Evolutionary conservation across 92 coral and sea anemone species (phyloP).

Genomic region (Montipora capitata): DNA sequence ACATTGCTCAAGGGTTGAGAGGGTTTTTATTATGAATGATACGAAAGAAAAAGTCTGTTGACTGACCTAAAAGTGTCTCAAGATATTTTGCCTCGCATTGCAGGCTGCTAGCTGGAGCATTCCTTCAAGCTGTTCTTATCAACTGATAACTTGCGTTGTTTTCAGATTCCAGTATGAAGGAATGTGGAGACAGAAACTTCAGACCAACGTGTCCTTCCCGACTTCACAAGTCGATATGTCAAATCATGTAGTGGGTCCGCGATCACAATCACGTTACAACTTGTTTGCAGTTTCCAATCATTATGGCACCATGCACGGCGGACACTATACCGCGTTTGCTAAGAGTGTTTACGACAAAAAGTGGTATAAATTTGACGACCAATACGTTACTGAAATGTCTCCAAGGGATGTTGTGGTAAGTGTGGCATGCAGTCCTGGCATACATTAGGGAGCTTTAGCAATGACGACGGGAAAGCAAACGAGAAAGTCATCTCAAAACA

Average conservation of each 20-base stretch:
- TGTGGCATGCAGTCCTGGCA: background rate
- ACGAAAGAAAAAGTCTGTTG: too few species aligned
- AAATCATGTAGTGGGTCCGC: conserved; percentile 84
- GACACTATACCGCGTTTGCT: conserved; percentile 98
- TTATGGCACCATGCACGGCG: conserved; percentile 99
- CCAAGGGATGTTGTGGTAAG: conserved; percentile 86
- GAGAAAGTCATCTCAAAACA: too few species aligned
- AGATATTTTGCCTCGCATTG: too few species aligned
- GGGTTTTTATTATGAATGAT: too few species aligned
- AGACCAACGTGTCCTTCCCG: conserved; percentile 89
- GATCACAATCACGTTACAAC: conserved; percentile 58
- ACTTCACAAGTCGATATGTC: conserved; percentile 79
- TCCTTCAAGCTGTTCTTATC: background rate
- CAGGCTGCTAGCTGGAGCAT: background rate
- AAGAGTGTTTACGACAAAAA: conserved; percentile 77
- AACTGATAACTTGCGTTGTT: background rate
- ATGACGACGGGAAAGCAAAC: too few species aligned
- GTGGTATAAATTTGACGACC: conserved; percentile 99
- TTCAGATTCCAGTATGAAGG: conserved; percentile 94
- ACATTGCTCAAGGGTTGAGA: too few species aligned
- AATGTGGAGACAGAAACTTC: conserved; percentile 98
- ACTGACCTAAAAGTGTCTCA: too few species aligned
- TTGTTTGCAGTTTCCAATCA: conserved; percentile 94
- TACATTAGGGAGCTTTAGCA: too few species aligned
- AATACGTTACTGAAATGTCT: conserved; percentile 86